Percentiles rank a stretch among this genome's conserved stretches.
Evolutionary conservation across 2,888 invertebrate species (phyloP).

Genomic region (Osmoderma eremita): DNA sequence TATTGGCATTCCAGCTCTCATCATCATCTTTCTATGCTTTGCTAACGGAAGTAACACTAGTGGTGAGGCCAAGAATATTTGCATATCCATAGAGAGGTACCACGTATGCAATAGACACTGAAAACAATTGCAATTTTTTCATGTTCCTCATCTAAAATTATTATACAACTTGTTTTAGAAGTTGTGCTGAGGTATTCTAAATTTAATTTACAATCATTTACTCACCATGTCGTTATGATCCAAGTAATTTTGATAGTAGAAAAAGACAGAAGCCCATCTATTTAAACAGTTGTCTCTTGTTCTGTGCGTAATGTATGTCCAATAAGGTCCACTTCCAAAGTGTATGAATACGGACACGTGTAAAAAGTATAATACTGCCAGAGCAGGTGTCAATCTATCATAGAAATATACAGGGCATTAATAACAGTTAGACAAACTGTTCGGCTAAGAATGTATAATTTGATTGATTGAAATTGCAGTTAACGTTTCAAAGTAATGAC

Average conservation of each 20-base stretch:
- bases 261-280: conserved; percentile 46
- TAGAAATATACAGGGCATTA: conserved; percentile 4
- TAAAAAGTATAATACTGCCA: conserved; percentile 46
- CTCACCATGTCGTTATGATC: conserved; percentile 38
- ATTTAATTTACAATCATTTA: background rate
- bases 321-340: conserved; percentile 47
- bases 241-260: conserved; percentile 49
- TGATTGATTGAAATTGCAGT: background rate
- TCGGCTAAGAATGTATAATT: no score
- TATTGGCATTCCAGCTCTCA: conserved; percentile 34
- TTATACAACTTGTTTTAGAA: no score
- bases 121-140: conserved; percentile 39
- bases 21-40: conserved; percentile 32
- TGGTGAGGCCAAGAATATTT: conserved; percentile 58
- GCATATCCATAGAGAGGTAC: conserved; percentile 61
- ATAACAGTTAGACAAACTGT: no score
- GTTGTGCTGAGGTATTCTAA: no score
- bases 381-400: conserved; percentile 60
- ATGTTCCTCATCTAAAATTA: no score
- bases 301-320: conserved; percentile 37
- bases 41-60: conserved; percentile 55
- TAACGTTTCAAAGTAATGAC: background rate
- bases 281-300: conserved; percentile 44
- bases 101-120: conserved; percentile 59
- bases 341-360: conserved; percentile 45